phyloP scores from a whole-genome alignment of 2,797 vertebrate species.

The Euphonia xanthogaster region DNA sequence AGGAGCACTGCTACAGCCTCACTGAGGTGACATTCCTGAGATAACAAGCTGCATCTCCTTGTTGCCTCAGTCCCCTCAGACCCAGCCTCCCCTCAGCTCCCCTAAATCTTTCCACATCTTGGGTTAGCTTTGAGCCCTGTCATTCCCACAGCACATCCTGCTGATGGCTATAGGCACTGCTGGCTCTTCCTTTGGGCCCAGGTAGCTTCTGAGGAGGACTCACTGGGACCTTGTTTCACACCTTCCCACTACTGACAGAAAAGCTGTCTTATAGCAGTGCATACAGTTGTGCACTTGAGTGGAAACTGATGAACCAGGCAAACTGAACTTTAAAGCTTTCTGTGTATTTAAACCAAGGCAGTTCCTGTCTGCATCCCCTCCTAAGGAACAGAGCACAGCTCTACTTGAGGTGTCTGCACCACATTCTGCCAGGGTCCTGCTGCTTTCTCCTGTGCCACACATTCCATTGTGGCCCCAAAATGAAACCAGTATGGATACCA shows the following conservation, averaged over 20 bases:
- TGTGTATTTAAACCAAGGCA: background rate
- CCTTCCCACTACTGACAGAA: background rate
- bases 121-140: background rate
- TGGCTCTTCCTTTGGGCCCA: background rate
- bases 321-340: background rate
- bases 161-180: accelerated
- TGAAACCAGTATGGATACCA: background rate
- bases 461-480: background rate
- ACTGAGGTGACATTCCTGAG: background rate
- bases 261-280: background rate
- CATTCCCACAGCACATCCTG: background rate
- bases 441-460: background rate
- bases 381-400: background rate
- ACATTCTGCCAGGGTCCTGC: background rate
- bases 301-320: background rate
- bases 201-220: background rate
- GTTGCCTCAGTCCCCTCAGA: background rate
- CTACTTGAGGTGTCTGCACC: background rate
- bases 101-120: background rate
- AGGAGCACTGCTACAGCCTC: background rate
- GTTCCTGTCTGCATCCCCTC: background rate
- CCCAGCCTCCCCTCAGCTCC: background rate
- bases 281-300: background rate
- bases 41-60: background rate
- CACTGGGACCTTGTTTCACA: background rate